Evolutionary conservation across 2,888 invertebrate genomes (phyloP).

Genomic region (Monoplex corrugatus): DNA sequence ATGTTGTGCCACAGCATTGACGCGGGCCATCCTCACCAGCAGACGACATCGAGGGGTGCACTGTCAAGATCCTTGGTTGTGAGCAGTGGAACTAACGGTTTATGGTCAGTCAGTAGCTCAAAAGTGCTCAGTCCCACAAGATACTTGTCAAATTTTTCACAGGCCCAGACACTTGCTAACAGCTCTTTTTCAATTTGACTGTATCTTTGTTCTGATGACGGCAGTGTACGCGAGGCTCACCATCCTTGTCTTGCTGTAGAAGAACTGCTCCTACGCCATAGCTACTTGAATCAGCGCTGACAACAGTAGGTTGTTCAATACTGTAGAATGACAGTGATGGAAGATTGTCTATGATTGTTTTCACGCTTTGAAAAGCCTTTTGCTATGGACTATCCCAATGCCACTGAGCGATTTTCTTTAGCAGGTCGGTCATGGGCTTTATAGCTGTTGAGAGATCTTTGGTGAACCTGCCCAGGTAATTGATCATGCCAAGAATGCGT

Average conservation of each 20-base stretch:
- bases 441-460: slow-evolving; percentile 7
- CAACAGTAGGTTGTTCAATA: slow-evolving; percentile 9
- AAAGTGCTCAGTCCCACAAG: slow-evolving; percentile 28
- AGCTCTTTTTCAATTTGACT: slow-evolving; percentile 17
- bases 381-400: not conserved
- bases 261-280: too few relatives aligned
- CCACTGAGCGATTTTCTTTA: not conserved
- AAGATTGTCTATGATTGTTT: not conserved
- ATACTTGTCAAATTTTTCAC: slow-evolving; percentile 31
- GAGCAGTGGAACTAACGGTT: slow-evolving; percentile 40
- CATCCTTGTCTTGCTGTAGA: slow-evolving; percentile 19
- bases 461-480: not conserved
- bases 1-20: not conserved
- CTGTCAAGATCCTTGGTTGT: not conserved
- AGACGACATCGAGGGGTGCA: slow-evolving; percentile 28
- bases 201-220: not conserved
- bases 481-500: too few relatives aligned
- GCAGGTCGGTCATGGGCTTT: not conserved
- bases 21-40: slow-evolving; percentile 25
- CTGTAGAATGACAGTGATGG: slow-evolving; percentile 15
- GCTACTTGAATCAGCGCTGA: slow-evolving; percentile 12
- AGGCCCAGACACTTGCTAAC: slow-evolving; percentile 5
- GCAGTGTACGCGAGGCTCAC: slow-evolving; percentile 16
- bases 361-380: not conserved
- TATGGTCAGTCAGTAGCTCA: slow-evolving; percentile 38